Percentiles rank a stretch among this genome's conserved stretches.
phyloP scores from a whole-genome alignment of 2,113 vertebrate species.

The Carollia perspicillata region DNA sequence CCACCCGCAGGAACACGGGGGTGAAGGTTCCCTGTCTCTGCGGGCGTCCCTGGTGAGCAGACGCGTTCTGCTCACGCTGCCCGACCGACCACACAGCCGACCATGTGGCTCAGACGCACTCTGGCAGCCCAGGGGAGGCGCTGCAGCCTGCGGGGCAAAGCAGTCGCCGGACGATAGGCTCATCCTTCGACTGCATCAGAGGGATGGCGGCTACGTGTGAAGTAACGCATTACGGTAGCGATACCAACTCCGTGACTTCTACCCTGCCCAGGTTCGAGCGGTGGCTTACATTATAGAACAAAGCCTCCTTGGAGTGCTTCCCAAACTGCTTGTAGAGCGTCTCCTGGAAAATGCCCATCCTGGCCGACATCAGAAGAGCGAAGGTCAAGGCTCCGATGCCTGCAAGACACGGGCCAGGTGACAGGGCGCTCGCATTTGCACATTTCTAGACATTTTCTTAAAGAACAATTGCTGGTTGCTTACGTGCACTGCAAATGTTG shows the following conservation, averaged over 20 bases:
- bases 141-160: background rate
- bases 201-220: background rate
- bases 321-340: constrained; percentile 92
- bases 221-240: background rate
- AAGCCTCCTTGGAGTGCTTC: constrained; percentile 96
- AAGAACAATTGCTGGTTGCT: background rate
- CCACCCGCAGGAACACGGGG: background rate
- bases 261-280: background rate
- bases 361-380: constrained; percentile 95
- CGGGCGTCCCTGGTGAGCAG: background rate
- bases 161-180: background rate
- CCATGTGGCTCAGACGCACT: background rate
- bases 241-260: background rate
- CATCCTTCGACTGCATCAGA: background rate
- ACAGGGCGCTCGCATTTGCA: background rate
- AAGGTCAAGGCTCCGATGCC: constrained; percentile 95
- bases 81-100: no score
- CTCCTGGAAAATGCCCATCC: constrained; percentile 99
- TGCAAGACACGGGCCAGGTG: constrained; percentile 64
- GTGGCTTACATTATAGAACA: constrained; percentile 94
- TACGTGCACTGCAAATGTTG: background rate
- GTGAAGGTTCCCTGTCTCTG: background rate
- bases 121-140: background rate
- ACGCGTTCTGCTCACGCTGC: background rate
- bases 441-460: background rate